A percentile compares a stretch with the other conserved stretches of the same genome.
These are phyloP conservation scores for Eristalis intricaria DNA, from an alignment of 2,888 invertebrate species.

Conservation along the genomic window DNA sequence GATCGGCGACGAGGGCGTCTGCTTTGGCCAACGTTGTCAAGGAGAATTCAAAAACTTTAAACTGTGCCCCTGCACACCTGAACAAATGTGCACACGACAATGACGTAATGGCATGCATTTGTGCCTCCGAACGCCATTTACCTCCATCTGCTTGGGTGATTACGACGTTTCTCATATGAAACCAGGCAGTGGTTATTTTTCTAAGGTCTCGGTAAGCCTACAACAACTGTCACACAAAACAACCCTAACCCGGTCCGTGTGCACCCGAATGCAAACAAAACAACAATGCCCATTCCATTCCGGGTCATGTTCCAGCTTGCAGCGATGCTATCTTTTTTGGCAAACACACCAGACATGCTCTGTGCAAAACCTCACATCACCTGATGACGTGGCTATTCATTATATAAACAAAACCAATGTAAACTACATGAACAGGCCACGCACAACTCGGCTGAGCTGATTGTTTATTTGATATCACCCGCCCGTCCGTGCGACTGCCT, in stretches of 20 bases:
- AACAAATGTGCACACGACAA: neutral
- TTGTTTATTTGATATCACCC: constrained; percentile 14
- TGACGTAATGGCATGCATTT: neutral
- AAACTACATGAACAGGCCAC: neutral
- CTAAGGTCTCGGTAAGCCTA: neutral
- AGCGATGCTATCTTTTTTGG: neutral
- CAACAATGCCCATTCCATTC: neutral
- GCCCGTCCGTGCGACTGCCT: neutral
- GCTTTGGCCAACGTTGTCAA: neutral
- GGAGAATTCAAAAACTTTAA: neutral
- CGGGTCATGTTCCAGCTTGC: neutral
- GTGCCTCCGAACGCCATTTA: neutral
- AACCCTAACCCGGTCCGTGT: neutral
- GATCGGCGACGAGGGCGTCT: neutral
- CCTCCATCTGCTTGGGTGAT: neutral
- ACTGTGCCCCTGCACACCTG: neutral
- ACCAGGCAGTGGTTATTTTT: neutral
- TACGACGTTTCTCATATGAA: neutral
- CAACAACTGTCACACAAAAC: neutral
- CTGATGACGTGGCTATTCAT: constrained; percentile 41
- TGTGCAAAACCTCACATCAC: neutral
- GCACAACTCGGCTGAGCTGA: neutral
- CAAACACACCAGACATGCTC: constrained; percentile 21
- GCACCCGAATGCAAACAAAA: neutral
- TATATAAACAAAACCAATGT: constrained; percentile 46